Base-by-base conservation (phyloP, 2,113 vertebrate species). In the Shinisaurus crocodilurus region DNA sequence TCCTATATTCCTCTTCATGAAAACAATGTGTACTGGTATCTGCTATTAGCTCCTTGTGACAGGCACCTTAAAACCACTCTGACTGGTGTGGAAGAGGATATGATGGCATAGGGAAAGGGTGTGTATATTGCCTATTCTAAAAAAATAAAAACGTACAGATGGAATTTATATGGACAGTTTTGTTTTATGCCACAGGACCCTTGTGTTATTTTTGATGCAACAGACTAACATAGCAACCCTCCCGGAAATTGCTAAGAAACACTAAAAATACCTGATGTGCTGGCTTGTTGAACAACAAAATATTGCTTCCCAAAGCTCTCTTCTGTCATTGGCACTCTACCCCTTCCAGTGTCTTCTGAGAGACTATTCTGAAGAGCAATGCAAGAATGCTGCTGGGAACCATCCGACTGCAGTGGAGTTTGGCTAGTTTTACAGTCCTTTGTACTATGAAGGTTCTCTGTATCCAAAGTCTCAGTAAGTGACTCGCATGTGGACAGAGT, bases 401-500 rank as follows among this genome's bases (percentile, higher is more conserved):
- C 92, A 80, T 89, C 93, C 29, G 94, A 50, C 82, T 93, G 96
- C 25, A 91, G 89, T 79, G 43, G 0, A 0, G 92, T 45, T 82
- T 65, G 92, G 23, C 89, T 88, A 79, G 90, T 82, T 54, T 85
- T 91, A 45, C 79, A 90, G 63, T 95, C 94, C 93, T 92, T 96
- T 91, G 86, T 88, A 82, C 91, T 92, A 27, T 93, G 90, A 29
- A 94, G 94, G 6, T 90, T 94, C 1, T 96, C 96, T 0, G 91
- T 92, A 86, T 82, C 88, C 65, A 92, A 32, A 34, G 96, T 97
- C 96, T 98, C 98, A 0, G 96, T 91, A 81, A 97, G 95, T 15
- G 96, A 97, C 84, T 98, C 98, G 0, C 96, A 96, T 25, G 95
- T 96, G 76, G 98, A 98, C n/a, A 98, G 95, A 50, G 96, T 97